These are phyloP conservation scores for Coryphaenoides rupestris DNA, from an alignment of 2,113 vertebrate species.

Conservation along the genomic window DNA sequence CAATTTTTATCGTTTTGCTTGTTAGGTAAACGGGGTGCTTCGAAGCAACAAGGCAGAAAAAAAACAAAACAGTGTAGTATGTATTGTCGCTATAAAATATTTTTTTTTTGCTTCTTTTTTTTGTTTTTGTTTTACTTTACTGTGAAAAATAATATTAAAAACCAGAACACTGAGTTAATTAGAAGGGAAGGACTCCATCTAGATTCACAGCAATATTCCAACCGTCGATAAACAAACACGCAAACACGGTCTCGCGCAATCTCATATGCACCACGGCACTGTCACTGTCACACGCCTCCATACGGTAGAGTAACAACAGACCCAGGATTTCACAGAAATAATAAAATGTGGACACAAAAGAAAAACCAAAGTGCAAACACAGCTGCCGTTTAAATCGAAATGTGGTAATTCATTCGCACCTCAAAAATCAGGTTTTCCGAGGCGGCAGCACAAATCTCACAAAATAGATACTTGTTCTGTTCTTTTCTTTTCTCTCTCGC, in stretches of 20 bases:
- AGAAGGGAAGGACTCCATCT: conserved; percentile 55
- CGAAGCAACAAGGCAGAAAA: conserved; percentile 52
- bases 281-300: conserved; percentile 58
- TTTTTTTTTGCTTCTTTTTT: no score
- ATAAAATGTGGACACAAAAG: conserved; percentile 73
- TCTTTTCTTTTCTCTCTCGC: no score
- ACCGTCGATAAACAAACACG: conserved; percentile 60
- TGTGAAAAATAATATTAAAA: conserved; percentile 47
- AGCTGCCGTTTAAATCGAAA: conserved; percentile 65
- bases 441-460: conserved; percentile 64
- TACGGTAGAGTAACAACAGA: conserved; percentile 64
- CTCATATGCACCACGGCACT: conserved; percentile 63
- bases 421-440: conserved; percentile 51
- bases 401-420: conserved; percentile 66
- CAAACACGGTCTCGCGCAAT: conserved; percentile 51
- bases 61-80: conserved; percentile 2
- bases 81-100: background rate
- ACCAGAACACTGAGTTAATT: conserved; percentile 56
- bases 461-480: conserved; percentile 69
- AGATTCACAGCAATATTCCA: conserved; percentile 75
- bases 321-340: conserved; percentile 79
- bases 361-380: conserved; percentile 78
- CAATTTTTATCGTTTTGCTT: conserved; percentile 26
- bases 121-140: conserved; percentile 5
- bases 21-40: conserved; percentile 56